A percentile compares a stretch with the other conserved stretches of the same genome.
Conservation (phyloP, 2,113 vertebrate genomes). For the Regulus satrapa region DNA sequence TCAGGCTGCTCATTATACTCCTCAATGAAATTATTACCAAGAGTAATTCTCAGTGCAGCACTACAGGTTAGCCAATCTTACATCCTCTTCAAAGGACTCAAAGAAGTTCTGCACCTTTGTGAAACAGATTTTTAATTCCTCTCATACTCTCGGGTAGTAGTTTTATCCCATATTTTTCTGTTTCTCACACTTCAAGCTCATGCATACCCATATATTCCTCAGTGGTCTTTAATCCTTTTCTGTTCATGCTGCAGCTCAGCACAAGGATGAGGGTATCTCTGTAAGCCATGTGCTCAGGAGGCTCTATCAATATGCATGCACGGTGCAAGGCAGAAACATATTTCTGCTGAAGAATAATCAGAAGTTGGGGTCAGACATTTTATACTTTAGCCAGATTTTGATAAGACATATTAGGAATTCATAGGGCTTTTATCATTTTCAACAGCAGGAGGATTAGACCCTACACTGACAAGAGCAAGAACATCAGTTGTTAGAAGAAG, state of each 20-base stretch:
- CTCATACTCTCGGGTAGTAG: neutral
- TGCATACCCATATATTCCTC: neutral
- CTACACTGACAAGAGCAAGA: slow-evolving; percentile 35
- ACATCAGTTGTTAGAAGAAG: slow-evolving; percentile 36
- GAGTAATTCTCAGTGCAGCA: neutral
- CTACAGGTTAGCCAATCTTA: neutral
- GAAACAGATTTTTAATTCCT: slow-evolving; percentile 19
- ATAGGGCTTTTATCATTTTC: slow-evolving; percentile 46
- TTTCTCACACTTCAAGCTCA: neutral
- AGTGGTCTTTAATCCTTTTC: slow-evolving; percentile 9
- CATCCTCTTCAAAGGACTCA: neutral
- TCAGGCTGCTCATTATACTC: neutral
- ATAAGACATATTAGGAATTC: slow-evolving; percentile 62
- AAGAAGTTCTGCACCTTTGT: neutral
- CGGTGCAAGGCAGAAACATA: neutral
- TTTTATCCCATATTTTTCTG: neutral
- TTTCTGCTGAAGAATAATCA: slow-evolving; percentile 28
- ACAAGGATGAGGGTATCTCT: neutral
- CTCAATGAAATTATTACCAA: neutral
- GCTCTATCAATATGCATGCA: neutral
- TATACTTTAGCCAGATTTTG: slow-evolving; percentile 50
- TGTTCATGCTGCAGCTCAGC: neutral
- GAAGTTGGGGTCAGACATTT: slow-evolving; percentile 20
- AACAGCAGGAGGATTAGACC: slow-evolving; percentile 45
- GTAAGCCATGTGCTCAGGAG: neutral